phyloP scores from a whole-genome alignment of 2,888 invertebrate genomes.

The Athetis lepigone region DNA sequence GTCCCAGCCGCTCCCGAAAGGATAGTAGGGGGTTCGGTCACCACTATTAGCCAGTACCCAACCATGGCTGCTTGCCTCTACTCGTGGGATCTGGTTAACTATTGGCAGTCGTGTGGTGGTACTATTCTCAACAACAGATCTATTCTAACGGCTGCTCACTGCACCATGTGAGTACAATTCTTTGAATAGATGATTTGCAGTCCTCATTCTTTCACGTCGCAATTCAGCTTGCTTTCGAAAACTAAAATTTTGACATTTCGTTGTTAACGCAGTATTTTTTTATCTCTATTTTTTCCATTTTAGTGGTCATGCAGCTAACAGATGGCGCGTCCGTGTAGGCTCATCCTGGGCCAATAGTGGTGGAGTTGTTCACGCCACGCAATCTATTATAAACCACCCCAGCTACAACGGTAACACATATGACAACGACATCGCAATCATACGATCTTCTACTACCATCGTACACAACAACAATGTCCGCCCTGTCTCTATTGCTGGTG shows the following conservation, averaged over 20 bases:
- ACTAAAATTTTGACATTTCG: too few relatives aligned
- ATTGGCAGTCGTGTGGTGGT: constrained; percentile 63
- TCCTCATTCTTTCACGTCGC: too few relatives aligned
- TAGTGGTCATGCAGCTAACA: constrained; percentile 36
- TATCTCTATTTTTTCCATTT: neutral
- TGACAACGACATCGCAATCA: constrained; percentile 22
- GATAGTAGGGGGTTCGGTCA: constrained; percentile 68
- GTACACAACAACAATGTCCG: constrained; percentile 13
- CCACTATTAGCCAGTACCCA: constrained; percentile 65
- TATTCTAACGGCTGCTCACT: constrained; percentile 71
- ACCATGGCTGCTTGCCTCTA: constrained; percentile 58
- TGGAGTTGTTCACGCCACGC: constrained; percentile 58
- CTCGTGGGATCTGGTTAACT: constrained; percentile 41
- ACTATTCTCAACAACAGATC: constrained; percentile 67
- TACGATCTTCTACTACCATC: constrained; percentile 15
- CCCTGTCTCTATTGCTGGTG: constrained; percentile 55
- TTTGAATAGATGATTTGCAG: neutral
- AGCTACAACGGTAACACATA: neutral
- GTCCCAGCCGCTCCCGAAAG: constrained; percentile 55
- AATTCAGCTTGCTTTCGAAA: too few relatives aligned
- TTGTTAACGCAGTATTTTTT: too few relatives aligned
- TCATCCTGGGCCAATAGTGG: constrained; percentile 67
- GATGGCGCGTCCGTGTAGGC: constrained; percentile 64
- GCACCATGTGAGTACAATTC: constrained; percentile 36
- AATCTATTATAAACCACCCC: constrained; percentile 22